These are phyloP conservation scores for Ennomos fuscantarius DNA, from an alignment of 2,888 invertebrate genomes.

Conservation along the genomic window DNA sequence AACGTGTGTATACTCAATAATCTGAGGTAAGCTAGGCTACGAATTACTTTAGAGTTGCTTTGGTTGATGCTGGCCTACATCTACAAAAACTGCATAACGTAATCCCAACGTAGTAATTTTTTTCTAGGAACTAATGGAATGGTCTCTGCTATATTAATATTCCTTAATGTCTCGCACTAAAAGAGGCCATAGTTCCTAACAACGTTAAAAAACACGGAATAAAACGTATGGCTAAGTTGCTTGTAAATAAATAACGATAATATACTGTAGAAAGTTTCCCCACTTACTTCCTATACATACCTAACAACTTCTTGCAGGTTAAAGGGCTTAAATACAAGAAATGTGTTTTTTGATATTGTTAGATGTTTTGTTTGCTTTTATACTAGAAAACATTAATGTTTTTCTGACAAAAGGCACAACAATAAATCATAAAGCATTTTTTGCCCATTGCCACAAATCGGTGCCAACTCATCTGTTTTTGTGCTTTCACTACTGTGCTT, in stretches of 20 bases:
- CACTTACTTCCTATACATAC: constrained; percentile 6
- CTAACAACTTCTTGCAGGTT: constrained; percentile 10
- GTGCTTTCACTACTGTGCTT: too few species aligned
- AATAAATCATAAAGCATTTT: too few species aligned
- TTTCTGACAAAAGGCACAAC: too few species aligned
- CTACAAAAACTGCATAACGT: background rate
- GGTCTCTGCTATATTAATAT: constrained; percentile 10
- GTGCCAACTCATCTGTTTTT: too few species aligned
- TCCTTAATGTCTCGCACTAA: background rate
- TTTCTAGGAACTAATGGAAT: background rate
- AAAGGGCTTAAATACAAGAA: too few species aligned
- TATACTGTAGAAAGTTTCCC: constrained; percentile 21
- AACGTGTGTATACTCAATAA: constrained; percentile 72
- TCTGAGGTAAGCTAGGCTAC: constrained; percentile 58
- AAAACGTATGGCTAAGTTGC: constrained; percentile 14
- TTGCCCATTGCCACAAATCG: too few species aligned
- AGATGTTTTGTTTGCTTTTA: too few species aligned
- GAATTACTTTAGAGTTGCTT: constrained; percentile 13
- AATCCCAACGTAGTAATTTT: constrained; percentile 20
- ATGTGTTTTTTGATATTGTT: too few species aligned
- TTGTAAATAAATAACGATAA: constrained; percentile 33
- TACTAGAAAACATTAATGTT: too few species aligned
- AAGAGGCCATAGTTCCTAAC: background rate
- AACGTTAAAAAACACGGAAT: too few species aligned
- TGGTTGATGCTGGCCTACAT: constrained; percentile 4